Percentiles rank a stretch among this genome's conserved stretches.
Evolutionary conservation across 2,797 vertebrate species (phyloP).

Genomic region (Eleutherodactylus coqui): DNA sequence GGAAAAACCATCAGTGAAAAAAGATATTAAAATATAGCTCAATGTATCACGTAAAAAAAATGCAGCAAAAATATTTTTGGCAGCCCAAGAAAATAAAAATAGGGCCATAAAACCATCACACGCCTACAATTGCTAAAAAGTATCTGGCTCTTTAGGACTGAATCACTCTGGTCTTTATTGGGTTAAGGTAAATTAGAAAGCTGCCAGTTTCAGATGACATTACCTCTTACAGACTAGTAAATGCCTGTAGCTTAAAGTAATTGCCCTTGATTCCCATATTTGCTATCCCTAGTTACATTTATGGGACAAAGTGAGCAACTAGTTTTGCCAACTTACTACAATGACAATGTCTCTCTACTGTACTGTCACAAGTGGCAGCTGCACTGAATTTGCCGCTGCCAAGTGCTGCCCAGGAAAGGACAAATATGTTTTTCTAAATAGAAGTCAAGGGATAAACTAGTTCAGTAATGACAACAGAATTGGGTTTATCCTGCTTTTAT

Average conservation of each 20-base stretch:
- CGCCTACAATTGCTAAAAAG: no score
- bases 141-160: no score
- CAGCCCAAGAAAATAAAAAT: no score
- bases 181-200: no score
- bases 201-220: neutral
- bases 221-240: neutral
- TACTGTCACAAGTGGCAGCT: conserved; percentile 34
- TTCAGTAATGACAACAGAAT: neutral
- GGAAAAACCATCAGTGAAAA: no score
- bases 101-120: no score
- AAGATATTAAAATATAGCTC: no score
- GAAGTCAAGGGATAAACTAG: neutral
- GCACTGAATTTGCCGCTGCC: conserved; percentile 13
- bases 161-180: no score
- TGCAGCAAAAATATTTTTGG: no score
- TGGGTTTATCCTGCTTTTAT: neutral
- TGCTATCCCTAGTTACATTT: neutral
- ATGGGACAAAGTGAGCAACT: neutral
- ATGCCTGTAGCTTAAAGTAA: neutral
- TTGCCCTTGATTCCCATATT: neutral
- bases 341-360: neutral
- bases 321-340: neutral
- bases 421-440: neutral
- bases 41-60: no score
- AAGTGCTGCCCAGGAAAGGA: conserved; percentile 6